Percentiles rank a stretch among this genome's conserved stretches.
Conservation (phyloP, 23 tunicate genomes). For the Oikopleura vanhoeffeni region DNA sequence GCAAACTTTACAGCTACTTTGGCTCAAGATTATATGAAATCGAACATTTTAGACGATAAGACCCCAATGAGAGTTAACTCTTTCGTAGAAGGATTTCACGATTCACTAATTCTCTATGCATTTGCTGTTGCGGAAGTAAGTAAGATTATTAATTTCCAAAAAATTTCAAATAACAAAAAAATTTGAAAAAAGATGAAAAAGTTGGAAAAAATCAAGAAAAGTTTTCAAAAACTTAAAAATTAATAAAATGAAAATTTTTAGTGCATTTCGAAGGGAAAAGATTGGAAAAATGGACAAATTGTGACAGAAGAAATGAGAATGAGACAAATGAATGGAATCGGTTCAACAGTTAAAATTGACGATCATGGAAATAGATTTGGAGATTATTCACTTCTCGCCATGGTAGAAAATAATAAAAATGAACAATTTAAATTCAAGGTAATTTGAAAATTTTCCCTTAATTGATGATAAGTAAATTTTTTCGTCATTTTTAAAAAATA, state of each 20-base stretch:
- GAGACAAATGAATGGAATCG: conserved; percentile 25
- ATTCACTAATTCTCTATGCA: conserved; percentile 37
- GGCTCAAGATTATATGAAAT: background rate
- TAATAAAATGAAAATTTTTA: background rate
- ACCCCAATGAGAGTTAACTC: conserved; percentile 27
- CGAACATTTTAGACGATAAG: background rate
- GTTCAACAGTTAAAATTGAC: conserved; percentile 28
- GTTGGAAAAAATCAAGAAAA: too few species aligned
- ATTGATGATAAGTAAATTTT: background rate
- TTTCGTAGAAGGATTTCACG: conserved; percentile 56
- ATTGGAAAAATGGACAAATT: background rate
- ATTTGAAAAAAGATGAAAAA: too few species aligned
- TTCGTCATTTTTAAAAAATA: background rate
- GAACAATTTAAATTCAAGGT: background rate
- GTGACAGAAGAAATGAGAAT: background rate
- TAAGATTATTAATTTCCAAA: too few species aligned
- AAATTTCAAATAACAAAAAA: too few species aligned
- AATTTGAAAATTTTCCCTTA: background rate
- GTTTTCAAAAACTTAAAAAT: too few species aligned
- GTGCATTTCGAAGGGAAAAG: background rate
- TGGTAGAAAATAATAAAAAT: background rate
- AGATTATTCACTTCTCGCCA: conserved; percentile 44
- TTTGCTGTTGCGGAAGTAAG: conserved; percentile 18
- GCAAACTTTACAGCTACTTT: background rate
- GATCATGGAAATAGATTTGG: conserved; percentile 36